phyloP scores from a whole-genome alignment of 2,888 invertebrate species.

The Dastarcus helophoroides region DNA sequence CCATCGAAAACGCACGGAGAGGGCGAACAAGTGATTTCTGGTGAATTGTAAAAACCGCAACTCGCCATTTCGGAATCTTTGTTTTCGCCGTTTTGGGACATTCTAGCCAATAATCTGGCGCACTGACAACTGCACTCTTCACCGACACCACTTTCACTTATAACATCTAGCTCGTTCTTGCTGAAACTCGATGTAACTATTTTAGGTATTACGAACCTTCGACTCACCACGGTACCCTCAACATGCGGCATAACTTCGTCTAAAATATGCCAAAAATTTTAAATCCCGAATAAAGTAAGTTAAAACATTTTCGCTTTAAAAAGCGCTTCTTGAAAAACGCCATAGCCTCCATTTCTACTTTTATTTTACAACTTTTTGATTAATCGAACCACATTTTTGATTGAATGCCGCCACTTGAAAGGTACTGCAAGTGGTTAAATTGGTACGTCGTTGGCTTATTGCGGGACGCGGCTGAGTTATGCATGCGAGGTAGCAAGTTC shows the following conservation, averaged over 20 bases:
- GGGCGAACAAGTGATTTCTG: conserved; percentile 34
- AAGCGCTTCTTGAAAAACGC: no score
- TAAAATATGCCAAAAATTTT: neutral
- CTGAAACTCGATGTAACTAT: conserved; percentile 19
- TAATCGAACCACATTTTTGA: no score
- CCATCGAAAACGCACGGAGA: conserved; percentile 32
- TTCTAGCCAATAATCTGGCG: conserved; percentile 4
- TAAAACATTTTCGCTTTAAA: no score
- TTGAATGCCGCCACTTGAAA: no score
- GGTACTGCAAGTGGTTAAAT: no score
- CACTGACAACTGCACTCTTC: conserved; percentile 9
- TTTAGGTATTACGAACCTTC: conserved; percentile 18
- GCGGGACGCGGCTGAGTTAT: neutral
- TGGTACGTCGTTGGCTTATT: neutral
- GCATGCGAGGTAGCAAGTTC: conserved; percentile 15
- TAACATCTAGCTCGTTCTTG: conserved; percentile 10
- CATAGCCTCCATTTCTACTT: no score
- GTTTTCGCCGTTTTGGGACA: conserved; percentile 5
- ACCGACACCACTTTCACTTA: conserved; percentile 7
- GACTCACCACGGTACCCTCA: neutral
- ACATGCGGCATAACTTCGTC: neutral
- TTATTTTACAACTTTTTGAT: no score
- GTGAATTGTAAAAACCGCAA: conserved; percentile 19
- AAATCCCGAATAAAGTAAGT: no score
- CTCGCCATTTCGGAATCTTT: neutral